Conservation (phyloP, 1,140 invertebrate genomes). For the fruit fly (Drosophila melanogaster) region Release_6_plus_ISO1_MT NT_037436.4:5757001-5757500, state of each 20-base stretch:
- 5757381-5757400: slow-evolving; percentile 51
- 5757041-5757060: slow-evolving; percentile 49
- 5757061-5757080: slow-evolving; percentile 42
- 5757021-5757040: slow-evolving; percentile 17
- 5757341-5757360: slow-evolving; percentile 47
- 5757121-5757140: slow-evolving; percentile 53
- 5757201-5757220: slow-evolving; percentile 86
- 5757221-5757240: slow-evolving; percentile 85
- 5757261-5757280: slow-evolving; percentile 46
- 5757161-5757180: slow-evolving; percentile 72
- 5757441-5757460: slow-evolving; percentile 44
- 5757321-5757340: slow-evolving; percentile 20
- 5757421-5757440: slow-evolving; percentile 52
- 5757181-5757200: slow-evolving; percentile 85
- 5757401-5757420: slow-evolving; percentile 12
- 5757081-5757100: slow-evolving; percentile 52
- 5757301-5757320: slow-evolving; percentile 8
- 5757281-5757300: slow-evolving; percentile 10
- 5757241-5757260: slow-evolving; percentile 50
- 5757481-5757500: slow-evolving; percentile 91
- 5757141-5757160: slow-evolving; percentile 45
- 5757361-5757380: slow-evolving; percentile 57
- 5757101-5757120: slow-evolving; percentile 35
- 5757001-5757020: slow-evolving; percentile 2
- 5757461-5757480: slow-evolving; percentile 26